Evolutionary conservation across 2,888 invertebrate species (phyloP), one percentile per base, ranked within the genome.

Genomic region (Pherbina coryleti): DNA sequence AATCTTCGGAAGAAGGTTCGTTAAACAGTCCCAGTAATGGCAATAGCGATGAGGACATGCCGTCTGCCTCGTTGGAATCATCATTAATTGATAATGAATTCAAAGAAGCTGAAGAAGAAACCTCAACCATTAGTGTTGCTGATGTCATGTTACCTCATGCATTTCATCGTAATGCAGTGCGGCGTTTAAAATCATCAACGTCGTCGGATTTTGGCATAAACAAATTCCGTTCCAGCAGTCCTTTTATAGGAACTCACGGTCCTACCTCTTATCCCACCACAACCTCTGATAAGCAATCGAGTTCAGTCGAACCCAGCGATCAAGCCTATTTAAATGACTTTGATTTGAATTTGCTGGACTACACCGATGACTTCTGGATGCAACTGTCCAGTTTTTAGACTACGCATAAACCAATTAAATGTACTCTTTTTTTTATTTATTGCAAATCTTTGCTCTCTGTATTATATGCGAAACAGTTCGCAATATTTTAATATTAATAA

Each of bases 291-390:
- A 66, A 34, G 31, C 14, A 31, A 9, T 74, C 53, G 11, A 64
- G 22, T 66, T 66, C 49, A 49, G 37, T 4, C 44, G 76, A 78
- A 51, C 78, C 70, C 25, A 66, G 70, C 44, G 79, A 79, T 78
- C 76, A 78, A 25, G 34, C 78, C 49, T 79, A 79, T 69, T 70
- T 79, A 64, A 79, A 78, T 69, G 79, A 79, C 25, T 79, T 79
- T 51, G 79, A 79, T 76, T 76, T 79, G 44, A 73, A 69, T 66
- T 34, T 79, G 64, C 70, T 79, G 31, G 79, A 79, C 17, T 78
- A 53, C 60, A 57, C 19, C 22, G 57, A 75, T 22, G 75, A 74
- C 22, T 74, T 74, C 11, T 53, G 22, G 74, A 53, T 66, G 28
- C 37, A 74, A 14, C 34, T 74, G 14, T 31, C 72, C 60, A 72